phyloP scores from a whole-genome alignment of 1,140 invertebrate species.

The Sarcophaga bullata region DNA sequence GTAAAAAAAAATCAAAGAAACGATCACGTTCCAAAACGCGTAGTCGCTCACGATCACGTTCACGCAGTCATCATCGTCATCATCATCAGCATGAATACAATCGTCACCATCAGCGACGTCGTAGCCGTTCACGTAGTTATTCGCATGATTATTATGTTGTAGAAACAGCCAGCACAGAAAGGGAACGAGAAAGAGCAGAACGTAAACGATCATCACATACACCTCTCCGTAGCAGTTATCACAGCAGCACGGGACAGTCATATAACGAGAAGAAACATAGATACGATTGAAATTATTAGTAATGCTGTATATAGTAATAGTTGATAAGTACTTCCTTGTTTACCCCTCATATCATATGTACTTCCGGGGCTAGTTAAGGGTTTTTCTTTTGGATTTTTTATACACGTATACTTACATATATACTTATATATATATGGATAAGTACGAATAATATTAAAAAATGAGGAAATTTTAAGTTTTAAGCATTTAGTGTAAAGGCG shows the following conservation, averaged over 20 bases:
- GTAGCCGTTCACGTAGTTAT: conserved; percentile 6
- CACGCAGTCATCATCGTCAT: conserved; percentile 25
- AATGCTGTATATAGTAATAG: neutral
- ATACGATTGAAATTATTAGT: neutral
- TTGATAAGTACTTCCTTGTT: neutral
- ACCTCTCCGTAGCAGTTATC: neutral
- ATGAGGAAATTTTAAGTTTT: neutral
- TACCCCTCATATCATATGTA: neutral
- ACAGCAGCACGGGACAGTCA: neutral
- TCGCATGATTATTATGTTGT: neutral
- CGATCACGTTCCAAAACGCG: conserved; percentile 32
- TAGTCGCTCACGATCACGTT: conserved; percentile 39
- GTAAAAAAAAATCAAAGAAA: conserved; percentile 43
- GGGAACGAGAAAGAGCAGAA: neutral
- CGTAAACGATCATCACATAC: conserved; percentile 13
- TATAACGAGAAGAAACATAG: conserved; percentile 9
- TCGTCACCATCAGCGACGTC: neutral
- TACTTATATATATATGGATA: neutral
- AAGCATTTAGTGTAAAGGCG: conserved; percentile 1
- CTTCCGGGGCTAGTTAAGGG: neutral
- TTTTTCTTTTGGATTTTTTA: neutral
- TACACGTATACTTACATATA: neutral
- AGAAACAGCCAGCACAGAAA: neutral
- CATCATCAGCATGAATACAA: neutral
- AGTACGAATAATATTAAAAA: neutral